These are phyloP conservation scores for Drosophila athabasca DNA, from an alignment of 1,140 invertebrate genomes.

Conservation along the genomic window DNA sequence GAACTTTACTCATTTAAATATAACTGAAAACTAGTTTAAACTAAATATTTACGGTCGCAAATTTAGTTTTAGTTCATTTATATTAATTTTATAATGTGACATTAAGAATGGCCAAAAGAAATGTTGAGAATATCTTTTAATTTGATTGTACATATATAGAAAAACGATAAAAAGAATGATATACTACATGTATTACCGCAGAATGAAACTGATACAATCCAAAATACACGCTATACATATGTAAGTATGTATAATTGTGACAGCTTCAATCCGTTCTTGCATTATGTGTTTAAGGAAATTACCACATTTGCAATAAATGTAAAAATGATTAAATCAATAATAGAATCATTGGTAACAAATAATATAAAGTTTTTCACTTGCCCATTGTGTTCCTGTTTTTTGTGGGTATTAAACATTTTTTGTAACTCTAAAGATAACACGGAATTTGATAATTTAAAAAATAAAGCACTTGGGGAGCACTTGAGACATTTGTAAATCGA, in stretches of 20 bases:
- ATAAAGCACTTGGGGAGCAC: no score
- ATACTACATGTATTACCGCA: conserved; percentile 52
- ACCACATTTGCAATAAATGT: conserved; percentile 56
- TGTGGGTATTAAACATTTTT: no score
- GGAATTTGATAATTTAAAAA: no score
- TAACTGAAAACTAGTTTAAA: conserved; percentile 60
- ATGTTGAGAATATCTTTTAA: conserved; percentile 45
- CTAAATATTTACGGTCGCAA: conserved; percentile 56
- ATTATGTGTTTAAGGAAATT: conserved; percentile 52
- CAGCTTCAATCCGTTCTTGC: conserved; percentile 58
- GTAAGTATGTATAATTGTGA: conserved; percentile 49
- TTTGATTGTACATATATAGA: conserved; percentile 65
- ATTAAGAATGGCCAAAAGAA: conserved; percentile 41
- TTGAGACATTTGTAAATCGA: no score
- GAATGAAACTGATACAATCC: conserved; percentile 52
- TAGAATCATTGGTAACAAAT: conserved; percentile 69
- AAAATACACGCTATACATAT: conserved; percentile 53
- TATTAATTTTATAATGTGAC: conserved; percentile 79
- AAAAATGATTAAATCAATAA: conserved; percentile 59
- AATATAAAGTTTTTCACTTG: no score
- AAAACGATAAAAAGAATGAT: conserved; percentile 34
- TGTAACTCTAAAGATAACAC: no score
- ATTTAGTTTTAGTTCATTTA: conserved; percentile 67
- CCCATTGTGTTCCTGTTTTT: no score
- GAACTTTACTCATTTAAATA: conserved; percentile 57